Conservation (phyloP, 1,140 invertebrate genomes). For the Antheraea mylitta region DNA sequence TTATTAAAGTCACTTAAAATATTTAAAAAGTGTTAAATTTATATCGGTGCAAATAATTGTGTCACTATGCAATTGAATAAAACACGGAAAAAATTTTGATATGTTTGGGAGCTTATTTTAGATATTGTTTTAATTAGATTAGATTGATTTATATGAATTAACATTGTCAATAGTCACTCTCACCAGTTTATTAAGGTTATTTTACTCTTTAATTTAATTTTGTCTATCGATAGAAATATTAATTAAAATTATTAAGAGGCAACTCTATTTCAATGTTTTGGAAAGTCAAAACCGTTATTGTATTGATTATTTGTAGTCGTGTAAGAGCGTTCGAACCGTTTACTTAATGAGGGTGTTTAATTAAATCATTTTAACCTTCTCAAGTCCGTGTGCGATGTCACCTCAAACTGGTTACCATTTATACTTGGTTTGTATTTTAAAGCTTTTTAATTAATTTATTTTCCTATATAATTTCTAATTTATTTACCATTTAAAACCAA, state of each 20-base stretch:
- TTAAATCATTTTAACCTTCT: not conserved
- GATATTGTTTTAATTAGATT: too few species aligned
- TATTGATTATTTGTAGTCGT: not conserved
- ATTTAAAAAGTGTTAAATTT: too few species aligned
- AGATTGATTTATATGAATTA: too few species aligned
- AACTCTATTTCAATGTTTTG: not conserved
- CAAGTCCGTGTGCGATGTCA: not conserved
- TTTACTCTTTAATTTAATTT: not conserved
- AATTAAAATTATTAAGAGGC: not conserved
- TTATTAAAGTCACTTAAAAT: too few species aligned
- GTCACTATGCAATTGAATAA: too few species aligned
- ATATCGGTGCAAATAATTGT: too few species aligned
- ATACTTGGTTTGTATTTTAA: not conserved
- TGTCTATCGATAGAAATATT: not conserved
- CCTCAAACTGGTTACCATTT: not conserved
- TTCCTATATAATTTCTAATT: not conserved
- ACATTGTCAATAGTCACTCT: too few species aligned
- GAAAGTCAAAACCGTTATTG: slow-evolving; percentile 4
- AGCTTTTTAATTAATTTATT: not conserved
- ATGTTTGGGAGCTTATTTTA: too few species aligned
- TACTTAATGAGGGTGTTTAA: slow-evolving; percentile 2
- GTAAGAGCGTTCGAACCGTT: not conserved
- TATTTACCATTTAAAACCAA: not conserved
- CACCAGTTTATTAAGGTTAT: too few species aligned
- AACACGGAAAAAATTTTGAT: too few species aligned